Percentiles rank a stretch among this genome's conserved stretches.
Evolutionary conservation across 2,797 vertebrate genomes (phyloP).

Genomic region (Malurus splendens): DNA sequence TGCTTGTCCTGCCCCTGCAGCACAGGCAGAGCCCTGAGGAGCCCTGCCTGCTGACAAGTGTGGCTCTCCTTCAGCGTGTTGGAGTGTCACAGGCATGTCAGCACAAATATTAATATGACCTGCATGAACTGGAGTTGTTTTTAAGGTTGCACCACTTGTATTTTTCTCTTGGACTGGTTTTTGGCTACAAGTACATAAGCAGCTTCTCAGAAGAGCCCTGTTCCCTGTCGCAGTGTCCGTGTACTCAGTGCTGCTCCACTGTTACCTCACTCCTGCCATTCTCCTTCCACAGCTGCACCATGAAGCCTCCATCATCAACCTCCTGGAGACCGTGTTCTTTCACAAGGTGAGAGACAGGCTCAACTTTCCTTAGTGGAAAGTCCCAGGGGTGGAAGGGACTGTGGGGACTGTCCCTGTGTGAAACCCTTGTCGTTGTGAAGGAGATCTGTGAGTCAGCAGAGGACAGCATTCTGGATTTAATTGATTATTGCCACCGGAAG

Average conservation of each 20-base stretch:
- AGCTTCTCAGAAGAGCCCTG: background rate
- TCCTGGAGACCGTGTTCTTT: conserved; percentile 91
- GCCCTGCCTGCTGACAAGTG: background rate
- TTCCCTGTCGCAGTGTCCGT: background rate
- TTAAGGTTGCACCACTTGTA: background rate
- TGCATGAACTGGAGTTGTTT: background rate
- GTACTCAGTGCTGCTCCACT: fast-evolving
- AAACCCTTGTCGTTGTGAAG: conserved; percentile 53
- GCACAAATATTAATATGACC: background rate
- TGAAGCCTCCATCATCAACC: conserved; percentile 91
- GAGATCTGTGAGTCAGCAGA: conserved; percentile 88
- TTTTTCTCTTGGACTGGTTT: background rate
- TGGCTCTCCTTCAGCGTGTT: background rate
- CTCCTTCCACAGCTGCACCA: conserved; percentile 81
- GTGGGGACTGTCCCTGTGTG: background rate
- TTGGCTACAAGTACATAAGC: background rate
- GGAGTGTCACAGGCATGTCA: background rate
- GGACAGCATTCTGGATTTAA: conserved; percentile 85
- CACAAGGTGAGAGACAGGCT: conserved; percentile 78
- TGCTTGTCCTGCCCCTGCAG: background rate
- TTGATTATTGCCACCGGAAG: conserved; percentile 95
- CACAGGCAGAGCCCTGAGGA: background rate
- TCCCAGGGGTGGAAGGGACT: background rate
- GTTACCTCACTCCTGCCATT: background rate
- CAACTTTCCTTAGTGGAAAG: background rate